Percentiles rank a stretch among this genome's conserved stretches.
Conservation (phyloP, 1,140 invertebrate genomes). For the Drosophila teissieri region DNA sequence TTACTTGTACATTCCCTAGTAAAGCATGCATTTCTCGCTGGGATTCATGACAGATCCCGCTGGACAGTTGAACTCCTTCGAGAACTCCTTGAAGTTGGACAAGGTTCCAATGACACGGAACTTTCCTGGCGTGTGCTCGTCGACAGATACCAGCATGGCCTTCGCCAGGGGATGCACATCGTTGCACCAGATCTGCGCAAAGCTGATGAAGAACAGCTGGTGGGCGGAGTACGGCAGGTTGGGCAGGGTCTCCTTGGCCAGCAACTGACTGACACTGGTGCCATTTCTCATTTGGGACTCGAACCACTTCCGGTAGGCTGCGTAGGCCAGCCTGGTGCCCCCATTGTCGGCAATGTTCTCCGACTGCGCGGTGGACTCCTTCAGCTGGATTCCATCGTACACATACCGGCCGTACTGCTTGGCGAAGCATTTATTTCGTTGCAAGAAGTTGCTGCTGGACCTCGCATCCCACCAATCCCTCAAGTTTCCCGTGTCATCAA, state of each 20-base stretch:
- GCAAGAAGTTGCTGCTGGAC: slow-evolving; percentile 48
- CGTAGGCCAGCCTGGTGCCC: slow-evolving; percentile 87
- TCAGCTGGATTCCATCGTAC: slow-evolving; percentile 50
- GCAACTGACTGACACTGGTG: neutral
- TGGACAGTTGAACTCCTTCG: slow-evolving; percentile 88
- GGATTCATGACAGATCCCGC: slow-evolving; percentile 88
- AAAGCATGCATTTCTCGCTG: slow-evolving; percentile 83
- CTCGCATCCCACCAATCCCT: slow-evolving; percentile 70
- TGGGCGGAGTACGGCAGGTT: slow-evolving; percentile 85
- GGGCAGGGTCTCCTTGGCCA: slow-evolving; percentile 85
- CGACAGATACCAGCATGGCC: slow-evolving; percentile 69
- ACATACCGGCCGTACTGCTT: slow-evolving; percentile 64
- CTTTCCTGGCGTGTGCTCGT: slow-evolving; percentile 85
- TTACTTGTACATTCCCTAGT: slow-evolving; percentile 27
- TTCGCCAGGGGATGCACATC: slow-evolving; percentile 36
- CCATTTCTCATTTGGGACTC: slow-evolving; percentile 27
- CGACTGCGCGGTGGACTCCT: slow-evolving; percentile 45
- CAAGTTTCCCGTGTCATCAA: slow-evolving; percentile 92
- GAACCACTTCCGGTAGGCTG: slow-evolving; percentile 87
- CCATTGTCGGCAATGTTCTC: slow-evolving; percentile 91
- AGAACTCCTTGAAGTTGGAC: slow-evolving; percentile 88
- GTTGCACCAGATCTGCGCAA: slow-evolving; percentile 86
- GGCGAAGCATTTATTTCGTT: slow-evolving; percentile 59
- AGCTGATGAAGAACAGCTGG: slow-evolving; percentile 92
- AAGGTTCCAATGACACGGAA: slow-evolving; percentile 88